Evolutionary conservation across 1,140 invertebrate species (phyloP).

Genomic region (Drosophila orena): DNA sequence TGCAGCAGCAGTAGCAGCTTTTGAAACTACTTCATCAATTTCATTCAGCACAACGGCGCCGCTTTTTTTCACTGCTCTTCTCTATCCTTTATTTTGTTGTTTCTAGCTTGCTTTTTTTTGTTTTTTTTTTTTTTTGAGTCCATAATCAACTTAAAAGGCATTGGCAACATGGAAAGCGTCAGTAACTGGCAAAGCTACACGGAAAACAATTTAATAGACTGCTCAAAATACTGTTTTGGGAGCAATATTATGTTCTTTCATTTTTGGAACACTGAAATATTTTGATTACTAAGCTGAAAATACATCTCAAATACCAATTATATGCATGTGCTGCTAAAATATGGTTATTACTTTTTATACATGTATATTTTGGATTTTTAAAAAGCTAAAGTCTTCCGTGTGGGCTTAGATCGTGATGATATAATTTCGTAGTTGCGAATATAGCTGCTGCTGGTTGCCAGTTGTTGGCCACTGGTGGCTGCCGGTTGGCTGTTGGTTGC

Average conservation of each 20-base stretch:
- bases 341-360: no score
- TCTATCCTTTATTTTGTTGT: conserved; percentile 9
- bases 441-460: conserved; percentile 23
- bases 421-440: conserved; percentile 24
- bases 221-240: neutral
- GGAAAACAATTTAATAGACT: neutral
- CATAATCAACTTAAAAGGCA: conserved; percentile 79
- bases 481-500: conserved; percentile 40
- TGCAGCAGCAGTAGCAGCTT: conserved; percentile 33
- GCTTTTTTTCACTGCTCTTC: conserved; percentile 27
- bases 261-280: no score
- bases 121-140: conserved; percentile 26
- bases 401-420: conserved; percentile 17
- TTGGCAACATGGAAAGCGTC: conserved; percentile 55
- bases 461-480: conserved; percentile 12
- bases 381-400: neutral
- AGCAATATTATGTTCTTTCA: no score
- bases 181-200: conserved; percentile 22
- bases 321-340: no score
- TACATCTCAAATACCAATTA: no score
- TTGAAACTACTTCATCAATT: conserved; percentile 79
- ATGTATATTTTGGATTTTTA: no score
- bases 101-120: conserved; percentile 12
- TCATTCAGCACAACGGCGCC: conserved; percentile 65
- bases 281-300: no score